These are phyloP conservation scores for Lymantria dispar DNA, from an alignment of 2,888 invertebrate genomes.

Conservation along the genomic window DNA sequence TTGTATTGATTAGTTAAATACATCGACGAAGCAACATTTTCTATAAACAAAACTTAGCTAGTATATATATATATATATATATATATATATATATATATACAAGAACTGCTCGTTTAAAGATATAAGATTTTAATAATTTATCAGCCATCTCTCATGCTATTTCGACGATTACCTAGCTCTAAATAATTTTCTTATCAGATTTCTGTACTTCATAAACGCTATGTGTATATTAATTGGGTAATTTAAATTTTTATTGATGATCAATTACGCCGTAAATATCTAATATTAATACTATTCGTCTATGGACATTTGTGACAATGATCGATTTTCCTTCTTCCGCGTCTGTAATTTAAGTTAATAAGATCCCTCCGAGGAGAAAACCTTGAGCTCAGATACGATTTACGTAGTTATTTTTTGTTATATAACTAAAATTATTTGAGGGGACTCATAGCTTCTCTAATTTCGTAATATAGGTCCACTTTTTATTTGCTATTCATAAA, in stretches of 20 bases:
- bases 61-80: no score
- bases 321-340: conserved; percentile 1
- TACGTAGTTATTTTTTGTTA: neutral
- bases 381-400: neutral
- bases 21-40: no score
- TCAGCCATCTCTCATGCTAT: no score
- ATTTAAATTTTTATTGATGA: neutral
- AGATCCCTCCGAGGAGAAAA: neutral
- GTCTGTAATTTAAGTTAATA: neutral
- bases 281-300: neutral
- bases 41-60: no score
- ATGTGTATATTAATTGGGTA: neutral
- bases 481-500: no score
- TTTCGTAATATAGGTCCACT: no score
- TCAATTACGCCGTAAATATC: neutral
- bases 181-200: neutral
- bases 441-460: no score
- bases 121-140: no score
- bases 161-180: neutral
- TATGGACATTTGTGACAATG: neutral
- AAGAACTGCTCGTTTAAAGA: no score
- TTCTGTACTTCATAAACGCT: neutral
- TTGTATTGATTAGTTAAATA: no score
- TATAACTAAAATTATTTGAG: neutral
- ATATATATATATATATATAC: no score